Conservation (phyloP, 2,797 vertebrate genomes). For the Semaprochilodus insignis region DNA sequence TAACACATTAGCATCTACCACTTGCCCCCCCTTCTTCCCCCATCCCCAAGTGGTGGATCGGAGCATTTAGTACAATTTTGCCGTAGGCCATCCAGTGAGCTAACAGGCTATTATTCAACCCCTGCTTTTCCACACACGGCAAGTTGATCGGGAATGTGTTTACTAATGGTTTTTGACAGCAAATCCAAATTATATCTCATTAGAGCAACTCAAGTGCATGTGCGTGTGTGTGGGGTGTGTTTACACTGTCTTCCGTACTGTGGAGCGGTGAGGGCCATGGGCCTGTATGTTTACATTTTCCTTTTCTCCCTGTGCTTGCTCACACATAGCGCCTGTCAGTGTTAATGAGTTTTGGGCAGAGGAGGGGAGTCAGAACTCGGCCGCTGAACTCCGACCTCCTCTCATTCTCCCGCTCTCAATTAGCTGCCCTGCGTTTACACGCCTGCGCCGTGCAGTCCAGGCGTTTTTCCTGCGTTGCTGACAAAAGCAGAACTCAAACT, state of each 20-base stretch:
- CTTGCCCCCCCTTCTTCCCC: not conserved
- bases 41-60: not conserved
- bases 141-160: conserved; percentile 39
- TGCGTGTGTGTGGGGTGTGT: conserved; percentile 25
- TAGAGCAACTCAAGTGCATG: conserved; percentile 21
- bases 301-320: conserved; percentile 58
- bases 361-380: conserved; percentile 50
- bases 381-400: conserved; percentile 43
- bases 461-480: not conserved
- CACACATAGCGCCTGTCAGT: conserved; percentile 55
- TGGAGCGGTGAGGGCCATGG: conserved; percentile 16
- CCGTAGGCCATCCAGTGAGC: not conserved
- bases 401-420: conserved; percentile 44
- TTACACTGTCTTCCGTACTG: conserved; percentile 44
- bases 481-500: not conserved
- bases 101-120: not conserved
- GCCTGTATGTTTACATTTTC: conserved; percentile 57
- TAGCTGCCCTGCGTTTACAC: conserved; percentile 32
- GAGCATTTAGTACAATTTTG: not conserved
- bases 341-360: conserved; percentile 54
- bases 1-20: not conserved
- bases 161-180: conserved; percentile 37
- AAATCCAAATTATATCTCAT: conserved; percentile 48
- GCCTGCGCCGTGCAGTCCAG: conserved; percentile 13
- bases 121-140: not conserved